Evolutionary conservation across 64 coral and sea anemone genomes (phyloP).

Genomic region (Porites australiensis): DNA sequence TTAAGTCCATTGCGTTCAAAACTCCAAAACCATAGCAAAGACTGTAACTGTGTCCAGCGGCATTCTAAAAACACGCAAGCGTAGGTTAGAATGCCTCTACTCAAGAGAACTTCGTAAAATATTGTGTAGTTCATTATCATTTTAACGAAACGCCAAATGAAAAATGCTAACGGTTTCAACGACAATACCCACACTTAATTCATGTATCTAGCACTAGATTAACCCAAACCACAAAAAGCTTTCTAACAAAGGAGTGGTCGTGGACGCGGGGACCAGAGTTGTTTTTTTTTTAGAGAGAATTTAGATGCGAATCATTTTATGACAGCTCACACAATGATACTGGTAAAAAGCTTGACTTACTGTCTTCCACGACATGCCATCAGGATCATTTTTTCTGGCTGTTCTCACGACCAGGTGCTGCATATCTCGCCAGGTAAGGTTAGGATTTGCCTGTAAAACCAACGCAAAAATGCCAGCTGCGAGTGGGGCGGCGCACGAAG

Average conservation of each 20-base stretch:
- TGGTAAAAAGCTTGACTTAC: neutral
- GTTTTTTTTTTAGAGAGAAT: neutral
- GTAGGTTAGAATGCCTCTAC: neutral
- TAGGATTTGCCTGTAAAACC: slow-evolving; percentile 81
- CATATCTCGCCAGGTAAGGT: slow-evolving; percentile 87
- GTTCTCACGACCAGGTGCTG: slow-evolving; percentile 79
- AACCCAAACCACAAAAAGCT: no score
- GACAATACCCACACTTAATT: no score
- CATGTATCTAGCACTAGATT: no score
- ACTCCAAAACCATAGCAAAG: slow-evolving; percentile 83
- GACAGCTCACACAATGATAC: no score
- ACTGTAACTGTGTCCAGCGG: slow-evolving; percentile 69
- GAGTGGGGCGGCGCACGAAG: slow-evolving; percentile 87
- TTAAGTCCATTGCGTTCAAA: slow-evolving; percentile 70
- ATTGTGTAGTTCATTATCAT: no score
- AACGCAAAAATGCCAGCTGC: slow-evolving; percentile 87
- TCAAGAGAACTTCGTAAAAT: neutral
- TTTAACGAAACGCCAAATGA: no score
- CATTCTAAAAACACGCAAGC: slow-evolving; percentile 49
- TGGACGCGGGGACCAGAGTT: neutral
- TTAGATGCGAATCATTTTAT: neutral
- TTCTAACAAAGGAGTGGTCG: no score
- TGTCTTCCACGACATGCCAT: neutral
- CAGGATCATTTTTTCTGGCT: slow-evolving; percentile 23
- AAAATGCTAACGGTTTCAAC: no score